Percentiles rank a stretch among this genome's conserved stretches.
These are phyloP conservation scores for Calyptommatus sinebrachiatus DNA, from an alignment of 2,113 vertebrate species.

Conservation along the genomic window DNA sequence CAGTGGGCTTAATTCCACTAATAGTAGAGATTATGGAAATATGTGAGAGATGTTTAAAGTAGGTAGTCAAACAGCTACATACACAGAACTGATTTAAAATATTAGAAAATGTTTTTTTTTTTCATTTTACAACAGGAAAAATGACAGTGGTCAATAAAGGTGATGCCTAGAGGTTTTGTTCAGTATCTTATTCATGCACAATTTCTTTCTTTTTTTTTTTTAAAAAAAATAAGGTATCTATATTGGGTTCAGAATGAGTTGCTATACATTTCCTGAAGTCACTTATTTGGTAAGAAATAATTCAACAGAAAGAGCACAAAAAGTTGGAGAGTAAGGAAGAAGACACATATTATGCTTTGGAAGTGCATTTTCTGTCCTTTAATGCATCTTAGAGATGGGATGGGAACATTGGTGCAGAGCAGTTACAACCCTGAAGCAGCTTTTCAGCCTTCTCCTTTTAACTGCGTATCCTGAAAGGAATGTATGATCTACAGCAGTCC, in stretches of 20 bases:
- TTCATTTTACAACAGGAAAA: conserved; percentile 20
- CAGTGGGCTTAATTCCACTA: not conserved
- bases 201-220: too few species aligned
- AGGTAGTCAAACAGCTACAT: conserved; percentile 38
- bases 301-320: conserved; percentile 26
- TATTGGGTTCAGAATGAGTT: conserved; percentile 24
- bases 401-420: too few species aligned
- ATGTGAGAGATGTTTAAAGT: conserved; percentile 24
- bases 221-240: conserved; percentile 22
- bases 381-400: too few species aligned
- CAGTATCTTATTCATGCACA: conserved; percentile 7
- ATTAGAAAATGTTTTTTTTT: conserved; percentile 18
- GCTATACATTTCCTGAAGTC: not conserved
- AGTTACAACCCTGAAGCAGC: too few species aligned
- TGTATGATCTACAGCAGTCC: conserved; percentile 22
- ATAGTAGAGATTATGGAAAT: conserved; percentile 36
- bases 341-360: not conserved
- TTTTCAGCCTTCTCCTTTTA: too few species aligned
- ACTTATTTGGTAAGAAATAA: not conserved
- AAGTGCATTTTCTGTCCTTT: too few species aligned
- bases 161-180: conserved; percentile 1
- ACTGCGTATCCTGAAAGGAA: conserved; percentile 10
- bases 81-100: not conserved
- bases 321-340: not conserved
- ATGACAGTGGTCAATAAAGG: conserved; percentile 23